phyloP scores from a whole-genome alignment of 2,797 vertebrate species.

The Acipenser transmontanus region DNA sequence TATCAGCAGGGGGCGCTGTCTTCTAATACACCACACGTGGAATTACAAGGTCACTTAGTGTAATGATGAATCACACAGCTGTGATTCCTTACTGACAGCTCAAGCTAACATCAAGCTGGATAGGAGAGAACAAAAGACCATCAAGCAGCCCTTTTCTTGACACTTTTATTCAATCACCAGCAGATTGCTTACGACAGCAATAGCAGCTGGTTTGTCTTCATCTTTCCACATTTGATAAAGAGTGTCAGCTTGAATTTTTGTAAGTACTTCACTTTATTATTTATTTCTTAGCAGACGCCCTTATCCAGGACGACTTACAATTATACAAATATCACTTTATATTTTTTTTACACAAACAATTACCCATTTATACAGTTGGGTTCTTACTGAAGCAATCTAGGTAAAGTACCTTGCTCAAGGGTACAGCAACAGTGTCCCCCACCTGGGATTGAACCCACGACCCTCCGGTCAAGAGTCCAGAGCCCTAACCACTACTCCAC shows the following conservation, averaged over 20 bases:
- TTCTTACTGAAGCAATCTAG: too few species aligned
- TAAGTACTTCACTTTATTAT: slow-evolving; percentile 99
- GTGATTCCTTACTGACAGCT: slow-evolving; percentile 99
- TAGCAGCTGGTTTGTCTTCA: slow-evolving; percentile 99
- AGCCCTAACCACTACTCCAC: too few species aligned
- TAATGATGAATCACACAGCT: slow-evolving; percentile 99
- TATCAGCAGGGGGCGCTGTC: slow-evolving; percentile 68
- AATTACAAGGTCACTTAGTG: slow-evolving; percentile 93
- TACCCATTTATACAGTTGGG: too few species aligned
- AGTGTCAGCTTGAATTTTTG: slow-evolving; percentile 99
- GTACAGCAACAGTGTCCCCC: too few species aligned
- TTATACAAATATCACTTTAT: too few species aligned
- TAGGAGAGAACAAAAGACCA: slow-evolving; percentile 99
- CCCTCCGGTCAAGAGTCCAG: too few species aligned
- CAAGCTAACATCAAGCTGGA: slow-evolving; percentile 99
- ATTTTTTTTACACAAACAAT: too few species aligned
- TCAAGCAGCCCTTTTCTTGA: slow-evolving; percentile 99
- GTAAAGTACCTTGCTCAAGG: too few species aligned
- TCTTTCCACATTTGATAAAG: slow-evolving; percentile 99
- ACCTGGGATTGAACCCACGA: too few species aligned
- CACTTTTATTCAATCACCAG: slow-evolving; percentile 99
- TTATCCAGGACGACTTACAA: too few species aligned
- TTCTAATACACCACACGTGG: slow-evolving; percentile 52
- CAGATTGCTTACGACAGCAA: slow-evolving; percentile 99
- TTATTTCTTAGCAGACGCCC: too few species aligned